These are phyloP conservation scores for Siphamia tubifer DNA, from an alignment of 2,113 vertebrate genomes.

Conservation along the genomic window DNA sequence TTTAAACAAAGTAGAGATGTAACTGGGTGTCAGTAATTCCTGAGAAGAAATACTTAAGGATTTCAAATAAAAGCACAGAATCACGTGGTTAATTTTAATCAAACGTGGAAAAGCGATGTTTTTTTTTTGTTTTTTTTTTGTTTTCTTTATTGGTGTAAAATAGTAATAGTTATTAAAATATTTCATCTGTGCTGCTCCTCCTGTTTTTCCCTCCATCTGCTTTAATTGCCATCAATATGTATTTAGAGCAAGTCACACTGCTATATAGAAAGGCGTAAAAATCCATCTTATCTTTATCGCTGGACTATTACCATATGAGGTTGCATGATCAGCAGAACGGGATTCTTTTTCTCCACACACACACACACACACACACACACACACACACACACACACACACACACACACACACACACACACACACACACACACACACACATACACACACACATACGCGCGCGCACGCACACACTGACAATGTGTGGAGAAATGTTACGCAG, in stretches of 20 bases:
- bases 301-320: constrained; percentile 38
- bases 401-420: constrained; percentile 10
- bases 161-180: background rate
- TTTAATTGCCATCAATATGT: constrained; percentile 22
- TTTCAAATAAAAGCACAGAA: background rate
- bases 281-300: constrained; percentile 28
- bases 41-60: background rate
- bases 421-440: constrained; percentile 18
- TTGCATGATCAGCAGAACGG: constrained; percentile 66
- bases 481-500: constrained; percentile 54
- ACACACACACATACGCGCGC: background rate
- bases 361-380: constrained; percentile 13
- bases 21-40: background rate
- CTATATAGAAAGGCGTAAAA: background rate
- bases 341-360: constrained; percentile 19
- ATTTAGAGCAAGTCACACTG: background rate
- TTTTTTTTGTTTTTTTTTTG: background rate
- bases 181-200: background rate
- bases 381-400: background rate
- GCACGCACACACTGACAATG: background rate
- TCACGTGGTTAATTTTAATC: background rate
- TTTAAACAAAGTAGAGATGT: background rate
- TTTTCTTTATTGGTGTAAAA: background rate
- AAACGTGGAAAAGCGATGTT: background rate
- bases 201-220: background rate